A percentile compares a stretch with the other conserved stretches of the same genome.
These are phyloP conservation scores for Chymomyza amoena DNA, from an alignment of 2,888 invertebrate species.

Conservation along the genomic window DNA sequence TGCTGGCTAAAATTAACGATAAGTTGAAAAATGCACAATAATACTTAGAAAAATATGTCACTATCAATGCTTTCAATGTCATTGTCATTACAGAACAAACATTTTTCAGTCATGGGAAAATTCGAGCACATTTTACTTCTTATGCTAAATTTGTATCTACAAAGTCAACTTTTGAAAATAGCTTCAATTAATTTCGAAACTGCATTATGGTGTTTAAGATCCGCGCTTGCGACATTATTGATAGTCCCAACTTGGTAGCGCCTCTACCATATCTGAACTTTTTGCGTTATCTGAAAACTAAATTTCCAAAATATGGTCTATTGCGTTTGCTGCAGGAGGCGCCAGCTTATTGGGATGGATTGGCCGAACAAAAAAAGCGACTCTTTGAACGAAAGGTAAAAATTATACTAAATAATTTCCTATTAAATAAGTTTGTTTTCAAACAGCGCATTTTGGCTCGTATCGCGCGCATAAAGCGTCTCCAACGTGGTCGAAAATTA, in stretches of 20 bases:
- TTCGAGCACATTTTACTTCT: no score
- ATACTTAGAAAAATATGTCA: no score
- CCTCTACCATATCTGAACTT: constrained; percentile 47
- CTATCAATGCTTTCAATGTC: no score
- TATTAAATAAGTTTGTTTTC: background rate
- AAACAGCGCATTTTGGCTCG: background rate
- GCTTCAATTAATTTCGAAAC: no score
- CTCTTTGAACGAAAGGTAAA: constrained; percentile 34
- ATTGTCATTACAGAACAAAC: no score
- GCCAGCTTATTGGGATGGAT: constrained; percentile 29
- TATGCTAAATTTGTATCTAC: no score
- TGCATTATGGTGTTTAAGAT: background rate
- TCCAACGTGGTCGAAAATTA: background rate
- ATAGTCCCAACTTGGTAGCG: constrained; percentile 33
- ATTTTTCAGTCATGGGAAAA: no score
- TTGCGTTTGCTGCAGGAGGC: constrained; percentile 37
- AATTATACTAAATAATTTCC: background rate
- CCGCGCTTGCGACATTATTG: constrained; percentile 18
- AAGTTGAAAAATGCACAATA: no score
- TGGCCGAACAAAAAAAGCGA: constrained; percentile 26
- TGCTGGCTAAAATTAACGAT: no score
- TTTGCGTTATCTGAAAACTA: constrained; percentile 39
- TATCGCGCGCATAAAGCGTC: background rate
- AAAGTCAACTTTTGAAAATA: no score
- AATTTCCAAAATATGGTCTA: constrained; percentile 16